These are phyloP conservation scores for Drosophila mauritiana DNA, from an alignment of 1,140 invertebrate species.

Conservation along the genomic window DNA sequence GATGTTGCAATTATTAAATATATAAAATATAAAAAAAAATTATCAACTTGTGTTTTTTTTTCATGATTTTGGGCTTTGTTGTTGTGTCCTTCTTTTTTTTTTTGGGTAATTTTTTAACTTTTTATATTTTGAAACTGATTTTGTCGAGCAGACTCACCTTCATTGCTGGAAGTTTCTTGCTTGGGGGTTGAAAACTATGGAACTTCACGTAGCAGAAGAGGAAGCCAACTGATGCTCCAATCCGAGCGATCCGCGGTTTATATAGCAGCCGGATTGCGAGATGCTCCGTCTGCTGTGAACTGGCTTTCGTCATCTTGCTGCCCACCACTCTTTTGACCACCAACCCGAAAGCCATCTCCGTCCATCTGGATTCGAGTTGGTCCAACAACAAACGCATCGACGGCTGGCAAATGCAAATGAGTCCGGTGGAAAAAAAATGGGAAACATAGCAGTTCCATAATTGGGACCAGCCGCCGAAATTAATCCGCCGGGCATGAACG, in stretches of 20 bases:
- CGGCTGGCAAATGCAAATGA: slow-evolving; percentile 34
- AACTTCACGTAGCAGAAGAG: slow-evolving; percentile 75
- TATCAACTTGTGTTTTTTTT: too few relatives aligned
- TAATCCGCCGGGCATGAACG: slow-evolving; percentile 36
- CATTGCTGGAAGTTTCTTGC: slow-evolving; percentile 81
- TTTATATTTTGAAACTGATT: not conserved
- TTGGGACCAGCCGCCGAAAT: slow-evolving; percentile 45
- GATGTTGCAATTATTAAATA: too few relatives aligned
- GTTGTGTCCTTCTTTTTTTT: too few relatives aligned
- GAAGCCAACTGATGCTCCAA: slow-evolving; percentile 64
- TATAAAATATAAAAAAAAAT: too few relatives aligned
- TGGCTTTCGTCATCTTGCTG: slow-evolving; percentile 34
- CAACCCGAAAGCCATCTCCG: not conserved
- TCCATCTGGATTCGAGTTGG: slow-evolving; percentile 10
- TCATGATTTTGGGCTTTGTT: too few relatives aligned
- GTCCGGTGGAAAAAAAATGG: slow-evolving; percentile 43
- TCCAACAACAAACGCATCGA: slow-evolving; percentile 19
- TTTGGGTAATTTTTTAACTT: not conserved
- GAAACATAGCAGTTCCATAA: slow-evolving; percentile 52
- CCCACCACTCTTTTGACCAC: slow-evolving; percentile 1
- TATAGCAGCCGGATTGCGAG: slow-evolving; percentile 54
- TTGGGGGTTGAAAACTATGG: slow-evolving; percentile 68
- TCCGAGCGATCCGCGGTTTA: slow-evolving; percentile 26
- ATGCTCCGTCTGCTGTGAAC: slow-evolving; percentile 17
- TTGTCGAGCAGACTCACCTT: slow-evolving; percentile 46